Percentiles rank a stretch among this genome's conserved stretches.
Evolutionary conservation across 2,797 vertebrate genomes (phyloP).

Genomic region (Leptoclinus maculatus): DNA sequence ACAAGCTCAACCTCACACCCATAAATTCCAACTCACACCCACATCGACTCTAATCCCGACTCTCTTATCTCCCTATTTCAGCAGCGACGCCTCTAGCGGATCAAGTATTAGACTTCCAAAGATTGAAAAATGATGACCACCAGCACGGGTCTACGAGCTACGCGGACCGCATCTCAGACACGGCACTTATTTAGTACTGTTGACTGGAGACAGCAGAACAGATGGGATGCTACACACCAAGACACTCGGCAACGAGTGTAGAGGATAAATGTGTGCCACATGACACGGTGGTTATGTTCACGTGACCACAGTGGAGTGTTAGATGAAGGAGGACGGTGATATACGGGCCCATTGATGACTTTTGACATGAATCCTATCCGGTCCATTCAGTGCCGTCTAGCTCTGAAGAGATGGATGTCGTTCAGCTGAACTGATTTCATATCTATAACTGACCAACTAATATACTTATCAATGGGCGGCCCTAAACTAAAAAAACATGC

Average conservation of each 20-base stretch:
- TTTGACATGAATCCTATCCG: neutral
- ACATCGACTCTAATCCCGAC: slow-evolving; percentile 19
- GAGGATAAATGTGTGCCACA: slow-evolving; percentile 14
- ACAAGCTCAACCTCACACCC: neutral
- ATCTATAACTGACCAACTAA: neutral
- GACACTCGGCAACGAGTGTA: neutral
- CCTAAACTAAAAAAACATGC: no score
- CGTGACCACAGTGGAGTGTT: neutral
- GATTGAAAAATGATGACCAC: slow-evolving; percentile 56
- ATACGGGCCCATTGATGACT: neutral
- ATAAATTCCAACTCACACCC: slow-evolving; percentile 1
- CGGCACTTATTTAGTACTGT: slow-evolving; percentile 27
- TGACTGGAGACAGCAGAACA: slow-evolving; percentile 22
- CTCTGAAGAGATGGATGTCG: neutral
- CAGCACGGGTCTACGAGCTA: neutral
- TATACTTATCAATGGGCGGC: no score
- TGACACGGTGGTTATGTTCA: neutral
- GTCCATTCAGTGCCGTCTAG: neutral
- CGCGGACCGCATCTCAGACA: slow-evolving; percentile 45
- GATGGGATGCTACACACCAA: neutral
- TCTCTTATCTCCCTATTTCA: slow-evolving; percentile 60
- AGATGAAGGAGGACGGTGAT: slow-evolving; percentile 5
- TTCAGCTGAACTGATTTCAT: neutral
- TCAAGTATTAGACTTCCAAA: slow-evolving; percentile 49
- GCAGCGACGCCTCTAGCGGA: slow-evolving; percentile 30